A percentile compares a stretch with the other conserved stretches of the same genome.
phyloP scores from a whole-genome alignment of 2,888 invertebrate genomes.

The Sphaerophoria rueppellii region DNA sequence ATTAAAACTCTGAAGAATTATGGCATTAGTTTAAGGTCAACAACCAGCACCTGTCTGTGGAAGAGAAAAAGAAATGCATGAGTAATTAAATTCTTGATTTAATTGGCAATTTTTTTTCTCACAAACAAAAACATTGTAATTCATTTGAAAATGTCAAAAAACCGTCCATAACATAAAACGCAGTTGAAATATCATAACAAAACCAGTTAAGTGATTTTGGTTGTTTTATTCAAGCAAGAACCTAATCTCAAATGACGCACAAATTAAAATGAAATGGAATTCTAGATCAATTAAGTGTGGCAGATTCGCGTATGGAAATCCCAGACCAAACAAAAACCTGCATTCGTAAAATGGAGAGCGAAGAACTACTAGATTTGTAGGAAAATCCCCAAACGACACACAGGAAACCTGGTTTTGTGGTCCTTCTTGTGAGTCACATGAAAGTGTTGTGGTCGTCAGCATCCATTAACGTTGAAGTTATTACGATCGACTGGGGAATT shows the following conservation, averaged over 20 bases:
- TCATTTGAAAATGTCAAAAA: neutral
- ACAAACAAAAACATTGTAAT: neutral
- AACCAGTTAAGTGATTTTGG: neutral
- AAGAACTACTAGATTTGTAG: neutral
- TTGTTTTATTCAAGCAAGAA: neutral
- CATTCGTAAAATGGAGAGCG: conserved; percentile 4
- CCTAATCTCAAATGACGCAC: neutral
- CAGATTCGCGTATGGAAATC: neutral
- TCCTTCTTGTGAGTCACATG: neutral
- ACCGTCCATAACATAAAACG: neutral
- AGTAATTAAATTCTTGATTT: neutral
- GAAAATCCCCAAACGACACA: conserved; percentile 28
- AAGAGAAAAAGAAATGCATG: neutral
- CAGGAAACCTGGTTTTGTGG: neutral
- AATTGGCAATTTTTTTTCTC: neutral
- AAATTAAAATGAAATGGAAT: neutral
- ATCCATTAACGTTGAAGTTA: neutral
- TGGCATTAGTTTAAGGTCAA: conserved; percentile 5
- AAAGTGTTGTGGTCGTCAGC: too few species aligned
- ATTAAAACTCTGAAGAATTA: neutral
- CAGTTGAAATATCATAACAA: neutral
- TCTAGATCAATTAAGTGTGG: neutral
- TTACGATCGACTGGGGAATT: conserved; percentile 10
- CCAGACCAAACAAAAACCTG: conserved; percentile 14
- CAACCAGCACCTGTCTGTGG: neutral